Base-by-base conservation (phyloP, 2,113 vertebrate species). In the Irena cyanogastra region DNA sequence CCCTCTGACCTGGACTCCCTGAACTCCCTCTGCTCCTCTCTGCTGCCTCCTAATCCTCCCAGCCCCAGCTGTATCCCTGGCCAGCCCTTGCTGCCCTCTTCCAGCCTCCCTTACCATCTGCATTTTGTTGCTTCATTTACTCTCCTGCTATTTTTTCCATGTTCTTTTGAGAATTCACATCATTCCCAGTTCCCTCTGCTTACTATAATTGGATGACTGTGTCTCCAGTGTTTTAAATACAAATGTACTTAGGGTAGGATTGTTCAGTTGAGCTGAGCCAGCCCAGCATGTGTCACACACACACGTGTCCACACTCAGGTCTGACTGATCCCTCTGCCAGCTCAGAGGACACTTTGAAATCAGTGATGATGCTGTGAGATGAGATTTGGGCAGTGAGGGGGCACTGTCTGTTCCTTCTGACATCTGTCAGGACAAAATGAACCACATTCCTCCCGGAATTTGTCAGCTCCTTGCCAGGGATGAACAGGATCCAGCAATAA, bases 1-100 rank as follows among this genome's bases (percentile, higher is more conserved):
- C 65, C 54, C 63, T 60, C 35, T 93, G 91, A 77, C 75, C 91
- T 8, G 31, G 11, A 50, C 61, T 45, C 41, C 35, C 22, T 76
- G 83, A 90, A 91, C 93, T 93, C 96, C 66, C 79, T 86, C 68
- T 71, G 90, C 52, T 97, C 78, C 88, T 83, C 24, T 83, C 59
- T 53, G 6, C 27, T 53, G 57, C 65, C 53, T 87, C 10, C 6
- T 4, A 8, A 45, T 53, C 45, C 72, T 94, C 68, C 44, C 5
- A 41, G 3, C 8, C 70, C 82, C 94, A 63, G 86, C 79, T 87
- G 66, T 0, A 11, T 80, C 80, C 45, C 47, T 9, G 16, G 70
- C 31, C 66, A 80, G 54, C 49, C 80, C 83, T 54, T 1, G 1
- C 65, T 65, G 65, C 74, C 47, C 89, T 76, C 35, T 9, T 31